A percentile compares a stretch with the other conserved stretches of the same genome.
phyloP scores from a whole-genome alignment of 2,113 vertebrate species.

The Pogonocichla stellata region DNA sequence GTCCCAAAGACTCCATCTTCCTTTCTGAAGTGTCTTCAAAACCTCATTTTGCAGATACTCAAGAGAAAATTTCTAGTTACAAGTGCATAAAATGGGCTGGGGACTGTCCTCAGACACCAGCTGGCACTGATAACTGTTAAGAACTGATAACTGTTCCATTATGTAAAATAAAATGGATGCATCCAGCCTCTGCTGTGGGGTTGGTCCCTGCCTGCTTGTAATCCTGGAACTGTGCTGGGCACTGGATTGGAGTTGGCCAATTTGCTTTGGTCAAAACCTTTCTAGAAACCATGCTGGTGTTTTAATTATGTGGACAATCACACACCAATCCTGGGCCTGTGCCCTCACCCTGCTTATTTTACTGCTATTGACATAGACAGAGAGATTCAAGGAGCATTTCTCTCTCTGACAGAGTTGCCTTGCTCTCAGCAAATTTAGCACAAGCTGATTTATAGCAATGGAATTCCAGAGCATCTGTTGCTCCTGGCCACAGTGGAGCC shows the following conservation, averaged over 20 bases:
- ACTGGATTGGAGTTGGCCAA: not conserved
- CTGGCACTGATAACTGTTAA: not conserved
- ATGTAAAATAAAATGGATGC: not conserved
- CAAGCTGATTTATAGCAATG: not conserved
- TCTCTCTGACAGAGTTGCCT: not conserved
- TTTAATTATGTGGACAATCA: not conserved
- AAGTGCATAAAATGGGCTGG: not conserved
- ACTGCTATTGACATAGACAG: not conserved
- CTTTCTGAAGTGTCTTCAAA: not conserved
- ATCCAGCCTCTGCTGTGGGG: not conserved
- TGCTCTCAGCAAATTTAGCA: not conserved
- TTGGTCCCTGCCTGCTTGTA: not conserved
- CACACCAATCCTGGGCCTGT: not conserved
- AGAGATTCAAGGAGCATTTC: not conserved
- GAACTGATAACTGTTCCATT: not conserved
- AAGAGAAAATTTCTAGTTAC: not conserved
- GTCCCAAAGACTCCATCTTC: not conserved
- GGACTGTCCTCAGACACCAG: fast-evolving
- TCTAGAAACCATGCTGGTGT: not conserved
- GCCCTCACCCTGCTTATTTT: not conserved
- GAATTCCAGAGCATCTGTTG: not conserved
- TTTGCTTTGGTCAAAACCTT: not conserved
- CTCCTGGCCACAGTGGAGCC: not conserved
- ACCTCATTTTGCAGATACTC: not conserved
- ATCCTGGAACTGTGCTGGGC: not conserved